These are phyloP conservation scores for Oasisia sp. DNA, from an alignment of 2,888 invertebrate genomes.

Conservation along the genomic window DNA sequence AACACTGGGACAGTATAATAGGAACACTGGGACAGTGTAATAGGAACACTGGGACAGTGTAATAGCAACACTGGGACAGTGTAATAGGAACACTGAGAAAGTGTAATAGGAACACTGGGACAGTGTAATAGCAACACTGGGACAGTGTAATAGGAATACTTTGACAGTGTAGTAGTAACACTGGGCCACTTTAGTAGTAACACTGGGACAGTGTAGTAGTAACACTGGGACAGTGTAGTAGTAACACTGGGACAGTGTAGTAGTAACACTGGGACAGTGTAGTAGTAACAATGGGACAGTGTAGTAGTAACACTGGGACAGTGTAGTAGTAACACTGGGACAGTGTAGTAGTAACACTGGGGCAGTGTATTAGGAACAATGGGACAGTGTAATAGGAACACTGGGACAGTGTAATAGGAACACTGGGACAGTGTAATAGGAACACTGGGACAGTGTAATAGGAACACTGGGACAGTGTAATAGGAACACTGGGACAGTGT, in stretches of 20 bases:
- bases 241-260: too few species aligned
- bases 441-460: not conserved
- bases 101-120: too few species aligned
- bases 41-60: not conserved
- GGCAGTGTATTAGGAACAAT: not conserved
- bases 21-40: not conserved
- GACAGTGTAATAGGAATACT: too few species aligned
- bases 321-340: not conserved
- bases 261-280: too few species aligned
- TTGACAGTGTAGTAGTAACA: too few species aligned
- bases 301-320: not conserved
- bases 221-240: too few species aligned
- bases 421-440: not conserved
- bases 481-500: not conserved
- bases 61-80: not conserved
- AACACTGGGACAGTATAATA: not conserved
- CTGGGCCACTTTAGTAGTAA: too few species aligned
- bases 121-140: too few species aligned
- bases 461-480: not conserved
- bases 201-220: too few species aligned
- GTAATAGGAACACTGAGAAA: too few species aligned
- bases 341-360: not conserved
- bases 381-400: not conserved
- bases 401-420: not conserved
- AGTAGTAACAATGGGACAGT: not conserved